These are phyloP conservation scores for Drosophila erecta DNA, from an alignment of 1,140 invertebrate genomes.

Conservation along the genomic window DNA sequence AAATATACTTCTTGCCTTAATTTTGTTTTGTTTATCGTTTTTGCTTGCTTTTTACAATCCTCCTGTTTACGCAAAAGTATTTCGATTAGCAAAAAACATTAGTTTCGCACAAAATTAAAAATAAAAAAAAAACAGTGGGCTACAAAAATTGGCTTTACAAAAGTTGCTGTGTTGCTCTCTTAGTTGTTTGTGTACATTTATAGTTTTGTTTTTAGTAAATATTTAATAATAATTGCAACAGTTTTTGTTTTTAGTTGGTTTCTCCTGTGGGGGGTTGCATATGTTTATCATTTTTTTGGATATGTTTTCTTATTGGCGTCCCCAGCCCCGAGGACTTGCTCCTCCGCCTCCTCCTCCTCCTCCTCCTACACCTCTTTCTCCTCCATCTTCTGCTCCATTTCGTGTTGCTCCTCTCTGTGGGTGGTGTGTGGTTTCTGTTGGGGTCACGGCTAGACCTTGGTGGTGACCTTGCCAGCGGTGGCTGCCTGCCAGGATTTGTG, in stretches of 20 bases:
- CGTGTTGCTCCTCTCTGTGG: constrained; percentile 2
- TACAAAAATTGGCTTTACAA: constrained; percentile 55
- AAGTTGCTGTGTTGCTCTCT: constrained; percentile 32
- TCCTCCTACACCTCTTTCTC: background rate
- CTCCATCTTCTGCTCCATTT: background rate
- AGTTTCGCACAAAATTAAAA: constrained; percentile 16
- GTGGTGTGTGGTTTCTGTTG: constrained; percentile 17
- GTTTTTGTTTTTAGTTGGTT: constrained; percentile 39
- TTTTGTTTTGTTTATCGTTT: constrained; percentile 29
- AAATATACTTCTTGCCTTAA: constrained; percentile 73
- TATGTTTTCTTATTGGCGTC: constrained; percentile 52
- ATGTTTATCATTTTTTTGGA: constrained; percentile 45
- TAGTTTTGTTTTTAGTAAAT: constrained; percentile 32
- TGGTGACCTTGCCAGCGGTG: constrained; percentile 61
- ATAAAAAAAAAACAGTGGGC: constrained; percentile 45
- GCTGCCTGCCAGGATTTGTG: constrained; percentile 67
- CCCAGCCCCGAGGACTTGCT: constrained; percentile 28
- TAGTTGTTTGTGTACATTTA: constrained; percentile 44
- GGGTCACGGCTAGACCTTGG: constrained; percentile 57
- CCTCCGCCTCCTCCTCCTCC: background rate
- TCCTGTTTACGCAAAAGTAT: constrained; percentile 41
- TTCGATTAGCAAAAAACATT: constrained; percentile 35
- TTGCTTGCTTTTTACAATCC: constrained; percentile 44
- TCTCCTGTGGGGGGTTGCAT: constrained; percentile 15
- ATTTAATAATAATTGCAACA: constrained; percentile 80